Base-by-base conservation (phyloP, 2,888 invertebrate genomes). In the Escarpia spicata region DNA sequence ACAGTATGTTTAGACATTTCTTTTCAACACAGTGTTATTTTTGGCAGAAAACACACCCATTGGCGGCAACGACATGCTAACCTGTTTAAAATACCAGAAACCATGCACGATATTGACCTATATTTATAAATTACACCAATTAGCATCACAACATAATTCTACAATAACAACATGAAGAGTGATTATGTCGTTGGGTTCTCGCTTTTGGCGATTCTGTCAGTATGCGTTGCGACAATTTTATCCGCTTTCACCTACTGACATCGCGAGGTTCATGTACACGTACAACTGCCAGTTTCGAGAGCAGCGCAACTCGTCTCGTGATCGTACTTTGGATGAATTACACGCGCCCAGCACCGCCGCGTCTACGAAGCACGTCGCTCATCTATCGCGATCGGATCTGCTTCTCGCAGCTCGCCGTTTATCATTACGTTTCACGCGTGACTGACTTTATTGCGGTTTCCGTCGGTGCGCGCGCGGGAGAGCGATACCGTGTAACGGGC, bases 281-380 rank as follows among this genome's bases (percentile, higher is more conserved):
- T 75, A 26, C 75, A 75, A 26, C 75, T 75, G 75, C 75, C 26
- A 75, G 75, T 19, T 75, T 6, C 75, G 75, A 75, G 75, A 26
- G 26, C 75, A 26, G 19, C 19, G 75, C 75, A 75, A 75, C 19
- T 75, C 2, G 75, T 75, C 75, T 75, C 75, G 1, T 75, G 19
- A n/a, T 75, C 75, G 75, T 75, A 75, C 75, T n/a, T 75, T 75
- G 75, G 75, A 75, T 26, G 75, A 75, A 75, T 75, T 75, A 75
- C 75, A 75, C 75, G 19, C 26, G 52, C 52, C 52, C 52, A 12
- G 12, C 52, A 52, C 52, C 52, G 52, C 52, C 52, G 12, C 52
- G 19, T 19, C 75, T 75, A 6, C 19, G 26, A 75, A n/a, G 26
- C 75, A 75, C 75, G 75, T 26, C 26, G 75, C 75, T n/a, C 75